Conservation (phyloP, 2,797 vertebrate species). For the Pempheris klunzingeri region DNA sequence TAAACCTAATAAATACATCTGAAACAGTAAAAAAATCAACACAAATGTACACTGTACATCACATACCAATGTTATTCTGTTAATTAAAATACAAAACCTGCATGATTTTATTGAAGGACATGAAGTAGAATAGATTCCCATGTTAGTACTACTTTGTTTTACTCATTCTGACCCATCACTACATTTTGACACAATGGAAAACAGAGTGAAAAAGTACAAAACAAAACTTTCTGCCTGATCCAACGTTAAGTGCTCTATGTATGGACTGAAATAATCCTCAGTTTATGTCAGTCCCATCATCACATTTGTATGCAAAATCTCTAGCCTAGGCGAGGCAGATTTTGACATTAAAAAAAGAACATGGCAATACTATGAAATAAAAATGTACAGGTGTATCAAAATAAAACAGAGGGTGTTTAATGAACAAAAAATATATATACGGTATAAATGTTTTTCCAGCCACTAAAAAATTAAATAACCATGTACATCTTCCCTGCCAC, state of each 20-base stretch:
- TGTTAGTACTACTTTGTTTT: conserved; percentile 67
- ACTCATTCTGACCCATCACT: conserved; percentile 63
- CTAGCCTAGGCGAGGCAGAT: conserved; percentile 12
- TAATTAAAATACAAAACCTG: conserved; percentile 63
- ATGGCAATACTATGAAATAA: conserved; percentile 37
- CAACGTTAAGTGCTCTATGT: conserved; percentile 66
- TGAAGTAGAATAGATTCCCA: conserved; percentile 57
- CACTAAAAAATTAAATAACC: conserved; percentile 36
- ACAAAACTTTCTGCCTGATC: conserved; percentile 47
- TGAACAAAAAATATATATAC: conserved; percentile 13
- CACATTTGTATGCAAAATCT: conserved; percentile 41
- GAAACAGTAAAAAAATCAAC: conserved; percentile 71
- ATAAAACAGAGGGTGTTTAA: conserved; percentile 43
- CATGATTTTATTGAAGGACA: conserved; percentile 62
- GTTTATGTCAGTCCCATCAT: conserved; percentile 37
- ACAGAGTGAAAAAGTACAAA: conserved; percentile 55
- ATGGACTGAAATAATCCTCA: conserved; percentile 43
- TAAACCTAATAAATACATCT: conserved; percentile 83
- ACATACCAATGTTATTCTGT: conserved; percentile 66
- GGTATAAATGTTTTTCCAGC: not conserved
- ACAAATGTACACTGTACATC: conserved; percentile 72
- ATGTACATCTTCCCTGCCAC: conserved; percentile 44
- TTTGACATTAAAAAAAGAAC: conserved; percentile 43
- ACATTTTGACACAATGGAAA: conserved; percentile 64
- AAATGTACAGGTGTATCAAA: conserved; percentile 33